Evolutionary conservation across 2,888 invertebrate genomes (phyloP).

Genomic region (Archips crataeganus): DNA sequence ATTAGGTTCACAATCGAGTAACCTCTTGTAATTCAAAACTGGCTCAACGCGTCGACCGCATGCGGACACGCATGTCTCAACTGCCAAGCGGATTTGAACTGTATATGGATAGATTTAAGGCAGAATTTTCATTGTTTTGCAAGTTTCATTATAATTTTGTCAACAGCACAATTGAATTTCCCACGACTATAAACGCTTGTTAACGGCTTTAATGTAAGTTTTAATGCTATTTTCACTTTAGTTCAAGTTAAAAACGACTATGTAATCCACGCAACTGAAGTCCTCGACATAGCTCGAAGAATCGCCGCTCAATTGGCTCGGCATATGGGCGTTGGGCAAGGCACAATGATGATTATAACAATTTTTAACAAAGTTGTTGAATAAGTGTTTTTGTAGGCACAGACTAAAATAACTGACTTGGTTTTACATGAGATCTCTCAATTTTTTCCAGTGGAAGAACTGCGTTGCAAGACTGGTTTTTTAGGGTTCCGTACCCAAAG

Average conservation of each 20-base stretch:
- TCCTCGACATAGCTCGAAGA: no score
- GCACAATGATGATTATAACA: no score
- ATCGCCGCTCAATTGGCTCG: no score
- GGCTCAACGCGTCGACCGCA: slow-evolving; percentile 9
- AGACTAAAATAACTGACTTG: no score
- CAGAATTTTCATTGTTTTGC: background rate
- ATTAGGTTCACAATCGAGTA: background rate
- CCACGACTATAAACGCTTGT: slow-evolving; percentile 26
- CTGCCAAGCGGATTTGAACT: background rate
- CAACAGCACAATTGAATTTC: slow-evolving; percentile 38
- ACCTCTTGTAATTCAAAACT: background rate
- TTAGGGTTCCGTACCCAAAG: no score
- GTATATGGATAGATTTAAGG: background rate
- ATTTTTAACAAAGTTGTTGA: no score
- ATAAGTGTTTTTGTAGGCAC: no score
- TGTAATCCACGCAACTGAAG: no score
- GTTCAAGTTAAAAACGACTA: background rate
- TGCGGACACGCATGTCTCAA: background rate
- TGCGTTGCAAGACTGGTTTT: no score
- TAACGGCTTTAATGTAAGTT: slow-evolving; percentile 5
- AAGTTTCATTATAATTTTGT: slow-evolving; percentile 30
- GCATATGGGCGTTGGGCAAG: no score
- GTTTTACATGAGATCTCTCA: no score
- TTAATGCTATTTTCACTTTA: slow-evolving; percentile 13
- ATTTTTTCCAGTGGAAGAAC: no score